Base-by-base conservation (phyloP, 2,113 vertebrate species). In the Forbesichthys agassizii region DNA sequence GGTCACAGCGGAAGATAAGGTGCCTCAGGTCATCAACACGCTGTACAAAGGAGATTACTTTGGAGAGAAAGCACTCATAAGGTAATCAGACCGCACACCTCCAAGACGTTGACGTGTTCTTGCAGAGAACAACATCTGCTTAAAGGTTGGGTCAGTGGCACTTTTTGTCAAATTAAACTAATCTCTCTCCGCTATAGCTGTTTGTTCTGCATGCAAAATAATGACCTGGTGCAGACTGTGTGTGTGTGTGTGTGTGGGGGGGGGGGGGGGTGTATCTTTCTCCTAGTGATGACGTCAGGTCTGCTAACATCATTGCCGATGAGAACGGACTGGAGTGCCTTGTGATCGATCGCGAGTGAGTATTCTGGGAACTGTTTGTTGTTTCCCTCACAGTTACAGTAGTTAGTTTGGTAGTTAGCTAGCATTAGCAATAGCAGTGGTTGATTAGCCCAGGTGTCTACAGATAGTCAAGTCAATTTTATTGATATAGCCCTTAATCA, bases 341-440 rank as follows among this genome's bases (percentile, higher is more conserved):
- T 0, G 91, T 93, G 67, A 93, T 93, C 36, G 92, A 93, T 84
- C 79, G 92, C 78, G 90, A 92, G 92, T 93, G 80, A 91, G 92
- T 89, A n/a, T 11, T 20, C 49, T 63, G 12, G 64, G 1, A 59
- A 27, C 49, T 51, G 49, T 11, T 1, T 13, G 11, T 5, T 53
- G 12, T 53, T 5, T 53, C 51, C n/a, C 0, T 4, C 13, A 27
- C 27, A 27, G 27, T 27, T 27, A 27, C 27, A 27, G 27, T 27
- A 27, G 27, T 27, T 27, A 27, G 27, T 27, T 27, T 11, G 49
- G 49, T 11, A 52, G 49, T 14, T 14, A 52, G 49, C 11, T 12
- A 52, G 49, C 9, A 11, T 14, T 52, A 11, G 49, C 49, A 11
- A 4, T 52, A 11, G 49, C 36, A 42, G 36, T 8, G 36, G 36